Evolutionary conservation across 1,140 invertebrate genomes (phyloP).

Genomic region (Nomia melanderi): DNA sequence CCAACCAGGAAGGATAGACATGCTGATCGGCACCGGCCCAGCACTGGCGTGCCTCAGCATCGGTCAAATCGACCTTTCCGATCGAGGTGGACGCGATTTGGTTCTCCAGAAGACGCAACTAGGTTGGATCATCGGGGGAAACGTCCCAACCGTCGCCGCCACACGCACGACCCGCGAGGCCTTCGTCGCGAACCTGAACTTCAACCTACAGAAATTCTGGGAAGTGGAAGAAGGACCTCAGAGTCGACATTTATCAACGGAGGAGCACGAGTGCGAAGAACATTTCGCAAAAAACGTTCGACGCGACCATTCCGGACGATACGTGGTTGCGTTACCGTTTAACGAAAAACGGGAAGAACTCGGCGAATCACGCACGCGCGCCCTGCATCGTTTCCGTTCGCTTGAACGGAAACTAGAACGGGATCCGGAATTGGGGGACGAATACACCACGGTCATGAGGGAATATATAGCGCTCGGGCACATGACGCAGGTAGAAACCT

Average conservation of each 20-base stretch:
- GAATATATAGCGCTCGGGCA: slow-evolving; percentile 73
- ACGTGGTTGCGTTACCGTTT: too few relatives aligned
- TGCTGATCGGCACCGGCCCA: too few relatives aligned
- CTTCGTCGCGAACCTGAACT: neutral
- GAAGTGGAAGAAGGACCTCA: neutral
- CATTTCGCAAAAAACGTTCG: neutral
- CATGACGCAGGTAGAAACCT: slow-evolving; percentile 55
- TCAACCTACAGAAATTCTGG: neutral
- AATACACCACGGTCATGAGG: slow-evolving; percentile 66
- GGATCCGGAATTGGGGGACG: slow-evolving; percentile 51
- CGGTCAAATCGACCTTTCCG: too few relatives aligned
- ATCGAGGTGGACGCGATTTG: too few relatives aligned
- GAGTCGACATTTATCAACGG: neutral
- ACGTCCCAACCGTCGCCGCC: neutral
- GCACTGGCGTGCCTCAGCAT: too few relatives aligned
- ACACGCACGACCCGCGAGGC: neutral
- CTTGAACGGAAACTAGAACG: slow-evolving; percentile 48
- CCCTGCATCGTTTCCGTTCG: slow-evolving; percentile 40
- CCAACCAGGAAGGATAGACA: too few relatives aligned
- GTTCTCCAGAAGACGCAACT: too few relatives aligned
- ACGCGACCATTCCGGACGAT: neutral
- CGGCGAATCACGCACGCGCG: slow-evolving; percentile 42
- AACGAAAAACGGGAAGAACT: slow-evolving; percentile 17
- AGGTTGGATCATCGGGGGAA: slow-evolving; percentile 12
- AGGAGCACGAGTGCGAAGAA: neutral